A percentile compares a stretch with the other conserved stretches of the same genome.
Conservation (phyloP, 2,113 vertebrate species). For the Poicephalus gulielmi region DNA sequence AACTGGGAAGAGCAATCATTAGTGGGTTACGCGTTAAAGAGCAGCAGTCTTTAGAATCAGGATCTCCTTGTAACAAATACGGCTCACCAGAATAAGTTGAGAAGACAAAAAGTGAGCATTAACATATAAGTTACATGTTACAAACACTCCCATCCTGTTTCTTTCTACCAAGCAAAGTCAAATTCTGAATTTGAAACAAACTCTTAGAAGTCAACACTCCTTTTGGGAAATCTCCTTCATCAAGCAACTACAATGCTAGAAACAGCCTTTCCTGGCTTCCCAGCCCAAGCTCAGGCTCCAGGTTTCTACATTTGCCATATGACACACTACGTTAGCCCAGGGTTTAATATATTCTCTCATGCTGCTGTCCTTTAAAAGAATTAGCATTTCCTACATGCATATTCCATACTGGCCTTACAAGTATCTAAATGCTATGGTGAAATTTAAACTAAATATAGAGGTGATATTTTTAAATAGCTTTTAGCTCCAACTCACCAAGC, state of each 20-base stretch:
- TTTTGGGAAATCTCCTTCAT: constrained; percentile 22
- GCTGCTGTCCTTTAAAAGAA: constrained; percentile 61
- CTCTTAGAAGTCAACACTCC: constrained; percentile 22
- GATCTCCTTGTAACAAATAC: background rate
- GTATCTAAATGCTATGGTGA: constrained; percentile 49
- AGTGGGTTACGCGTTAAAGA: background rate
- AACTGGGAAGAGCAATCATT: background rate
- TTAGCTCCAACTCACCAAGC: constrained; percentile 19
- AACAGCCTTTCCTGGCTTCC: background rate
- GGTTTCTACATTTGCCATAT: background rate
- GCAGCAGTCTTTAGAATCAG: background rate
- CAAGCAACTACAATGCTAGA: background rate
- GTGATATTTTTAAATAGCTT: constrained; percentile 56
- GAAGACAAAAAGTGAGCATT: background rate
- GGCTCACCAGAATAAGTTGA: background rate
- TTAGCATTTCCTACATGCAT: constrained; percentile 61
- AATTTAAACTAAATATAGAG: constrained; percentile 59
- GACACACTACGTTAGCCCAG: background rate
- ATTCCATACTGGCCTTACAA: constrained; percentile 65
- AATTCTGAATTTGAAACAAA: background rate
- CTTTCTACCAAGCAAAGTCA: background rate
- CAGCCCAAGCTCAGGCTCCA: constrained; percentile 6
- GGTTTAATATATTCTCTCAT: constrained; percentile 42
- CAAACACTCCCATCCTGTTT: background rate
- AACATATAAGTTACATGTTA: background rate